These are phyloP conservation scores for Trissolcus japonicus DNA, from an alignment of 2,888 invertebrate genomes.

Conservation along the genomic window DNA sequence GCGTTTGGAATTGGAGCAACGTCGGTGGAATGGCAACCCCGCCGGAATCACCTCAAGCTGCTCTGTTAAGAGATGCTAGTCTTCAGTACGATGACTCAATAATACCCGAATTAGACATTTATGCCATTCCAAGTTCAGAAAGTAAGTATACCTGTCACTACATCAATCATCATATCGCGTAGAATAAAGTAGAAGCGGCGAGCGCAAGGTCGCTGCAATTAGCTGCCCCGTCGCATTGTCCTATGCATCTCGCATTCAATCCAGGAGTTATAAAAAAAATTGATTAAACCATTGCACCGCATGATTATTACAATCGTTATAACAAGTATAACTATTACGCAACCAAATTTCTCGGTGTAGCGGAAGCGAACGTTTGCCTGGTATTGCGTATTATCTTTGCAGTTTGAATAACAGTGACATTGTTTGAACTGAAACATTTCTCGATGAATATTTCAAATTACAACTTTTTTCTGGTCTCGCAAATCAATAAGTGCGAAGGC, in stretches of 20 bases:
- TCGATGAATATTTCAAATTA: slow-evolving; percentile 38
- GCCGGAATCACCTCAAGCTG: slow-evolving; percentile 92
- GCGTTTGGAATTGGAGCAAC: slow-evolving; percentile 72
- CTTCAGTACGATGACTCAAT: slow-evolving; percentile 89
- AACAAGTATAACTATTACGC: slow-evolving; percentile 20
- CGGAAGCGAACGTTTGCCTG: slow-evolving; percentile 29
- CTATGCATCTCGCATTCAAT: neutral
- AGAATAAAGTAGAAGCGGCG: slow-evolving; percentile 3
- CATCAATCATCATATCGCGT: slow-evolving; percentile 10
- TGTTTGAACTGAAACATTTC: slow-evolving; percentile 3
- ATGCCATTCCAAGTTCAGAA: slow-evolving; percentile 94
- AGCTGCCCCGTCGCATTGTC: slow-evolving; percentile 7
- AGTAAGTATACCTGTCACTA: slow-evolving; percentile 78
- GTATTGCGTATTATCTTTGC: slow-evolving; percentile 30
- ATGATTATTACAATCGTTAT: slow-evolving; percentile 27
- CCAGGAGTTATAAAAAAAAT: slow-evolving; percentile 23
- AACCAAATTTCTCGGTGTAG: slow-evolving; percentile 33
- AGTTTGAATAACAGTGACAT: slow-evolving; percentile 18
- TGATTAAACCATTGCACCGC: slow-evolving; percentile 23
- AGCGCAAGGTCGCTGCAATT: slow-evolving; percentile 19
- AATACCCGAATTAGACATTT: slow-evolving; percentile 95
- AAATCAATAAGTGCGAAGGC: slow-evolving; percentile 18
- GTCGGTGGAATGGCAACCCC: slow-evolving; percentile 82
- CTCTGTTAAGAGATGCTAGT: slow-evolving; percentile 82
- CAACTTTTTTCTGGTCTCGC: slow-evolving; percentile 25